A percentile compares a stretch with the other conserved stretches of the same genome.
These are phyloP conservation scores for Solea senegalensis DNA, from an alignment of 2,113 vertebrate species.

Conservation along the genomic window DNA sequence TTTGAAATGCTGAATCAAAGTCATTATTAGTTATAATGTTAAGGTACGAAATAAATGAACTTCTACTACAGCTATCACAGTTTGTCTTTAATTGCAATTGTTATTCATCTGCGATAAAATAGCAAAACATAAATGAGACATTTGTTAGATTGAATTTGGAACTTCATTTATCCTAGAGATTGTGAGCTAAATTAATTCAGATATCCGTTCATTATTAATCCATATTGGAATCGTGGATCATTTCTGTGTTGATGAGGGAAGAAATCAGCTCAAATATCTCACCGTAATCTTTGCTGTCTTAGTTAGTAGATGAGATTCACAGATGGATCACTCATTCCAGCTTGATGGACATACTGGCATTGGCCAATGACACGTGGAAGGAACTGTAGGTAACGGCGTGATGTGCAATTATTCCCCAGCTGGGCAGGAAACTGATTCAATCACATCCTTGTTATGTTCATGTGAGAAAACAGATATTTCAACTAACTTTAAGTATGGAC, in stretches of 20 bases:
- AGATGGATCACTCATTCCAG: conserved; percentile 9
- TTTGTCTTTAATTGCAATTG: too few relatives aligned
- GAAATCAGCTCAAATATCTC: not conserved
- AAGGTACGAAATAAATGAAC: too few relatives aligned
- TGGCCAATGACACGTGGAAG: conserved; percentile 47
- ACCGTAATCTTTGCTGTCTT: not conserved
- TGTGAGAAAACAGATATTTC: conserved; percentile 54
- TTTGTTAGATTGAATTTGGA: too few relatives aligned
- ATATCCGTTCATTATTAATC: too few relatives aligned
- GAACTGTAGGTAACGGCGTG: conserved; percentile 52
- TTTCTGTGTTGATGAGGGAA: not conserved
- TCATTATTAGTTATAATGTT: too few relatives aligned
- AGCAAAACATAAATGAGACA: too few relatives aligned
- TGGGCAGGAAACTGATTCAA: conserved; percentile 47
- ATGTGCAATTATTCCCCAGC: conserved; percentile 55
- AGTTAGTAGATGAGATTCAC: not conserved
- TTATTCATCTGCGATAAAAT: too few relatives aligned
- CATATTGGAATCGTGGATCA: too few relatives aligned
- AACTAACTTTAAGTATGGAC: conserved; percentile 14
- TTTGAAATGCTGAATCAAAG: too few relatives aligned
- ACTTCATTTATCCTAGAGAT: too few relatives aligned
- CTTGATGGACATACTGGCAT: conserved; percentile 29
- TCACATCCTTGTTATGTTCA: conserved; percentile 56
- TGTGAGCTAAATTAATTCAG: too few relatives aligned
- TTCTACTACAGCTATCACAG: too few relatives aligned